Conservation (phyloP, 1,140 invertebrate genomes). For the Rhyacophila brunnea region DNA sequence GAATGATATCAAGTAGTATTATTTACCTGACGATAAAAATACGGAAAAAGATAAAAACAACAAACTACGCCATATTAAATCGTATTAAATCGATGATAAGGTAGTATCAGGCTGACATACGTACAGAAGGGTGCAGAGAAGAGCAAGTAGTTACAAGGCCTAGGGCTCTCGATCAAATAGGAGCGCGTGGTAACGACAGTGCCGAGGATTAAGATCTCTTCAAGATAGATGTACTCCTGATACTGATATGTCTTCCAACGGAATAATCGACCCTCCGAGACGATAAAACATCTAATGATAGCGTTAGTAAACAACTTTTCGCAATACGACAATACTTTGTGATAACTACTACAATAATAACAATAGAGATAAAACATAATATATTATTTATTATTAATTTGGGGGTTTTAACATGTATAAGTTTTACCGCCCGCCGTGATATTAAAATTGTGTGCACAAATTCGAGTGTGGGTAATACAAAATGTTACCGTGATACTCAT, state of each 20-base stretch:
- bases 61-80: background rate
- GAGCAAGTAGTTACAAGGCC: conserved; percentile 16
- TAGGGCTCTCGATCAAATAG: conserved; percentile 34
- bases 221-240: conserved; percentile 15
- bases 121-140: conserved; percentile 1
- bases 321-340: no score
- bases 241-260: conserved; percentile 23
- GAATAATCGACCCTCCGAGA: background rate
- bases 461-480: no score
- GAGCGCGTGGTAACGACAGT: conserved; percentile 33
- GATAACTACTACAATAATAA: no score
- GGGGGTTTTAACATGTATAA: no score
- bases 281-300: background rate
- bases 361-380: no score
- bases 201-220: conserved; percentile 32
- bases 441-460: no score
- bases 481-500: no score
- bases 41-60: no score
- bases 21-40: no score
- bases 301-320: background rate
- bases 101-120: conserved; percentile 19
- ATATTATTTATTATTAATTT: no score
- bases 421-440: no score
- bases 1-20: no score
- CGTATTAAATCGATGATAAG: conserved; percentile 10